phyloP scores from a whole-genome alignment of 2,113 vertebrate species.

The Acrocephalus kingi region DNA sequence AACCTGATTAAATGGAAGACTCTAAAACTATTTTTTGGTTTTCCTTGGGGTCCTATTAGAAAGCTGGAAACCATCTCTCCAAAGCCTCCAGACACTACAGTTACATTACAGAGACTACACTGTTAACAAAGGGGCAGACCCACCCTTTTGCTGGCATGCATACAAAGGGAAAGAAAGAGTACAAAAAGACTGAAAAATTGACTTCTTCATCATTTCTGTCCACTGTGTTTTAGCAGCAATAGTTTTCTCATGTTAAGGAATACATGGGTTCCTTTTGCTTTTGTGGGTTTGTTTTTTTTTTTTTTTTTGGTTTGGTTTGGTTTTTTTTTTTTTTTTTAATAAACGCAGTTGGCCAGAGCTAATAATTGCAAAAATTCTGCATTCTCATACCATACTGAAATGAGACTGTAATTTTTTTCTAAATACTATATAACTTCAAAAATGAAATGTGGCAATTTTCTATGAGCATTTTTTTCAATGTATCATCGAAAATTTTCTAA shows the following conservation, averaged over 20 bases:
- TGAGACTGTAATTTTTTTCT: not conserved
- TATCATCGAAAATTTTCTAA: not conserved
- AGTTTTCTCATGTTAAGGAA: not conserved
- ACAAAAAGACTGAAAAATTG: not conserved
- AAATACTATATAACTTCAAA: not conserved
- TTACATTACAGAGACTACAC: not conserved
- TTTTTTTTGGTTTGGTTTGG: too few relatives aligned
- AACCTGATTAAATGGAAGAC: not conserved
- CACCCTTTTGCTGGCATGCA: not conserved
- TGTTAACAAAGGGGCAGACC: not conserved
- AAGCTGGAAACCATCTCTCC: not conserved
- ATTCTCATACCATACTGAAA: not conserved
- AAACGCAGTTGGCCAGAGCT: not conserved
- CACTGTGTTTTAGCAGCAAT: not conserved
- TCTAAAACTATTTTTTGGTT: not conserved
- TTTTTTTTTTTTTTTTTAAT: not conserved
- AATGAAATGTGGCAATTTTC: not conserved
- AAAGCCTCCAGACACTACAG: not conserved
- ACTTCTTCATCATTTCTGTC: not conserved
- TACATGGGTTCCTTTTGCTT: not conserved
- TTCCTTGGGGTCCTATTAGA: not conserved
- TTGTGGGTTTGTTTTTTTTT: not conserved
- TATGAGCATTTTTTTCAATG: not conserved
- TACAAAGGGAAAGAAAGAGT: not conserved
- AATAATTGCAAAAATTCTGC: not conserved